A percentile compares a stretch with the other conserved stretches of the same genome.
Evolutionary conservation across 2,113 vertebrate species (phyloP).

Genomic region (Blennius ocellaris): DNA sequence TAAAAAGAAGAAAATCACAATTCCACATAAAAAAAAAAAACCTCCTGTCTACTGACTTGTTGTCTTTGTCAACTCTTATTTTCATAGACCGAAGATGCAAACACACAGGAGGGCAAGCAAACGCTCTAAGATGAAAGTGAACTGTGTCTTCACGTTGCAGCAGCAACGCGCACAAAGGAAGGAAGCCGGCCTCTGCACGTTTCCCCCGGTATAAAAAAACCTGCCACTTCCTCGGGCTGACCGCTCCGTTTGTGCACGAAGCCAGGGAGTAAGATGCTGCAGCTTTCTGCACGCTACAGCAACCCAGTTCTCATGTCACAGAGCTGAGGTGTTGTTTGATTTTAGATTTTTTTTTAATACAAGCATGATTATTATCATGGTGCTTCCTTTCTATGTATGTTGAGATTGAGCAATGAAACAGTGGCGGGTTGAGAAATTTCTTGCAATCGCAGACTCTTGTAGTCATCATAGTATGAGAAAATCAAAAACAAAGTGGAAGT

Average conservation of each 20-base stretch:
- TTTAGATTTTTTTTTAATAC: not conserved
- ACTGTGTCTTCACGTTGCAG: not conserved
- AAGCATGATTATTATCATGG: no score
- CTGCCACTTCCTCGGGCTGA: constrained; percentile 54
- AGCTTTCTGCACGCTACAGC: constrained; percentile 1
- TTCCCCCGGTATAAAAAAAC: constrained; percentile 7
- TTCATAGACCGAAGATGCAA: no score
- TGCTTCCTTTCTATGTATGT: no score
- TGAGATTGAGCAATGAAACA: no score
- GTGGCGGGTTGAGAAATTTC: no score
- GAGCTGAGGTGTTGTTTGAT: not conserved
- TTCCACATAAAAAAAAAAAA: no score
- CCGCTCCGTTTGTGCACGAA: constrained; percentile 8
- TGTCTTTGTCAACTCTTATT: no score
- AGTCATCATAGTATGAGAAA: no score
- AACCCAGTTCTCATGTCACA: constrained; percentile 30
- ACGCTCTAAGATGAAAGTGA: not conserved
- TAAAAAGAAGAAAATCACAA: no score
- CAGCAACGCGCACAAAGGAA: constrained; percentile 38
- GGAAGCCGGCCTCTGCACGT: constrained; percentile 24
- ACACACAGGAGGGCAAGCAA: not conserved
- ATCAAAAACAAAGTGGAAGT: no score
- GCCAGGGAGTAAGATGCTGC: constrained; percentile 50
- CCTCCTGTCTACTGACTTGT: no score
- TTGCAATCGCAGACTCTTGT: no score